Conservation (phyloP, 2,888 invertebrate genomes). For the Hyposoter dolosus region DNA sequence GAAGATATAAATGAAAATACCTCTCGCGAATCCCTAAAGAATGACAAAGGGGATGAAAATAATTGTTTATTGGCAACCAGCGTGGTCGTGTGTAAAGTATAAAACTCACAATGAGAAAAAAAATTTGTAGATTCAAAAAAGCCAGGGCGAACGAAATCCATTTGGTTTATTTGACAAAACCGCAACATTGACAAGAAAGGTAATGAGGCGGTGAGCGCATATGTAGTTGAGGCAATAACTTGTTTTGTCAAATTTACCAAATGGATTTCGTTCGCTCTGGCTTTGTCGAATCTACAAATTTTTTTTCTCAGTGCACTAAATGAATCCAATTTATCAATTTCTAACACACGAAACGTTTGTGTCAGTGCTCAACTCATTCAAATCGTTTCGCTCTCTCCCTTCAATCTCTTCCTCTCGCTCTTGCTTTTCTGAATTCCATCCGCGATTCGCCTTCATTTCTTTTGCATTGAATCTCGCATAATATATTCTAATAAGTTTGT, state of each 20-base stretch:
- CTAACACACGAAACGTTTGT: neutral
- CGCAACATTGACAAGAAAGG: too few relatives aligned
- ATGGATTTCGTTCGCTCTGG: too few relatives aligned
- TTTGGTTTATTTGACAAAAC: too few relatives aligned
- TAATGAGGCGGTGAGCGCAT: too few relatives aligned
- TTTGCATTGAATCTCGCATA: conserved; percentile 6
- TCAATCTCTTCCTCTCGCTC: too few relatives aligned
- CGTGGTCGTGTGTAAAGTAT: neutral
- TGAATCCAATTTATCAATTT: neutral
- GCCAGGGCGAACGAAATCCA: too few relatives aligned
- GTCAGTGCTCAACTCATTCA: conserved; percentile 55
- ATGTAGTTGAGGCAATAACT: too few relatives aligned
- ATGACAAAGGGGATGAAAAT: neutral
- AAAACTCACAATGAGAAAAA: neutral
- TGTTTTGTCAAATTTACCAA: too few relatives aligned
- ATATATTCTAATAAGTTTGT: conserved; percentile 61
- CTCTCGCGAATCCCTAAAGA: neutral
- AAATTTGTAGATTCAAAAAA: too few relatives aligned
- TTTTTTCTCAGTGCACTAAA: too few relatives aligned
- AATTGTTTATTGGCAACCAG: neutral
- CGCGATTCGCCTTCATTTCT: neutral
- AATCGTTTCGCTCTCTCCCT: neutral
- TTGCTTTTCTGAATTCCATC: conserved; percentile 4
- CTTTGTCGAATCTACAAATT: too few relatives aligned
- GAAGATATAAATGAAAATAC: conserved; percentile 7